Conservation (phyloP, 2,888 invertebrate species). For the Eledone cirrhosa region DNA sequence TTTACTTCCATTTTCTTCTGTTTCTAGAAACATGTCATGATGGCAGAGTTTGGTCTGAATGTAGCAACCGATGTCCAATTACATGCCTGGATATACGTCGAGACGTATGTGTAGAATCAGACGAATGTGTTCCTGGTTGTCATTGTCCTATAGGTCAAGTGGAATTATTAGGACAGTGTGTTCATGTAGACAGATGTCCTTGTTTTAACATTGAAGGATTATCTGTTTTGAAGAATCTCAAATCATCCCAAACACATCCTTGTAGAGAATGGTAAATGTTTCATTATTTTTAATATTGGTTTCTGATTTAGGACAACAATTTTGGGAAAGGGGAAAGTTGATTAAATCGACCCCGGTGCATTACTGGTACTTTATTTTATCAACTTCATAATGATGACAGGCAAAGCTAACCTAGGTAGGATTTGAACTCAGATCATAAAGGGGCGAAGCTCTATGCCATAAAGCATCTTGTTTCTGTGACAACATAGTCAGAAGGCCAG, state of each 20-base stretch:
- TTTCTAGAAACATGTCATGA: slow-evolving; percentile 27
- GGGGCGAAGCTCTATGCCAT: too few relatives aligned
- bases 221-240: slow-evolving; percentile 30
- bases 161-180: slow-evolving; percentile 35
- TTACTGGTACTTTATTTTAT: too few relatives aligned
- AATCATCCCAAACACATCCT: slow-evolving; percentile 14
- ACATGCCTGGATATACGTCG: slow-evolving; percentile 38
- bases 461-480: too few relatives aligned
- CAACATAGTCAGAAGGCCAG: too few relatives aligned
- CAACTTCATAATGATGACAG: too few relatives aligned
- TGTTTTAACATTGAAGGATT: slow-evolving; percentile 37
- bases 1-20: too few relatives aligned
- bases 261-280: slow-evolving; percentile 38
- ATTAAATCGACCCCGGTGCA: too few relatives aligned
- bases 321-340: too few relatives aligned
- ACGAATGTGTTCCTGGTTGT: slow-evolving; percentile 38
- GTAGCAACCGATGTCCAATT: slow-evolving; percentile 39
- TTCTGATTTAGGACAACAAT: too few relatives aligned
- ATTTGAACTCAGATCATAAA: too few relatives aligned
- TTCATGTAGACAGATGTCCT: slow-evolving; percentile 36
- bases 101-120: slow-evolving; percentile 36
- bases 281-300: too few relatives aligned
- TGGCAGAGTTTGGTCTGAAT: slow-evolving; percentile 38
- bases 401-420: too few relatives aligned
- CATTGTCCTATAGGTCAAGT: slow-evolving; percentile 36